phyloP scores from a whole-genome alignment of 2,113 vertebrate genomes.

The Pachycephala philippinensis region DNA sequence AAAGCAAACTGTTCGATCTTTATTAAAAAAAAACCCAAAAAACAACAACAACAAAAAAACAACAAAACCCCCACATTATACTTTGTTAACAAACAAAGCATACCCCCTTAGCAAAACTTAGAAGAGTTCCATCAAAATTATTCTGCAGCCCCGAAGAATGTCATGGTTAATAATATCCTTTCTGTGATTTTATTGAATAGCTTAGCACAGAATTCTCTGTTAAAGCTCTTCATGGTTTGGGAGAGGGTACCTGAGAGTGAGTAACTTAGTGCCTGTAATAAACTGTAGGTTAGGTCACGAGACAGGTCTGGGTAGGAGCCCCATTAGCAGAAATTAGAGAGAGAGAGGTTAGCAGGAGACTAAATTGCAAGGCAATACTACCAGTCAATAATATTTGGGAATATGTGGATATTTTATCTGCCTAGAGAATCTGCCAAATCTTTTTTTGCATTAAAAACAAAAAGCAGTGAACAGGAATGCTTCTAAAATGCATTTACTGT shows the following conservation, averaged over 20 bases:
- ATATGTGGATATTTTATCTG: not conserved
- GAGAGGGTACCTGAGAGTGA: not conserved
- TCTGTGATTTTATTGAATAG: not conserved
- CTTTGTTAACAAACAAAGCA: not conserved
- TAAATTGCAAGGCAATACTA: not conserved
- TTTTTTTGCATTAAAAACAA: not conserved
- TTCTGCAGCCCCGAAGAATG: not conserved
- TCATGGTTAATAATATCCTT: not conserved
- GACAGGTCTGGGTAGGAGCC: not conserved
- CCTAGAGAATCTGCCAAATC: not conserved
- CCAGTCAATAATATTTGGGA: not conserved
- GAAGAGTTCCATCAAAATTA: not conserved
- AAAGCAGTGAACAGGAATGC: not conserved
- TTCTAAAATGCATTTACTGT: not conserved
- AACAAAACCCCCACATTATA: fast-evolving
- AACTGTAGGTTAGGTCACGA: not conserved
- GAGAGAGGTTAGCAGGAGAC: not conserved
- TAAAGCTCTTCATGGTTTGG: not conserved
- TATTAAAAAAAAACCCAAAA: not conserved
- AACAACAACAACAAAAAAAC: not conserved
- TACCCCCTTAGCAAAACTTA: not conserved
- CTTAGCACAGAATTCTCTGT: not conserved
- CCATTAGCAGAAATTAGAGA: not conserved
- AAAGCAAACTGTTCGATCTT: not conserved
- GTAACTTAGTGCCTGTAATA: not conserved